Conservation (phyloP, 2,797 vertebrate genomes). For the Peromyscus nudipes region DNA sequence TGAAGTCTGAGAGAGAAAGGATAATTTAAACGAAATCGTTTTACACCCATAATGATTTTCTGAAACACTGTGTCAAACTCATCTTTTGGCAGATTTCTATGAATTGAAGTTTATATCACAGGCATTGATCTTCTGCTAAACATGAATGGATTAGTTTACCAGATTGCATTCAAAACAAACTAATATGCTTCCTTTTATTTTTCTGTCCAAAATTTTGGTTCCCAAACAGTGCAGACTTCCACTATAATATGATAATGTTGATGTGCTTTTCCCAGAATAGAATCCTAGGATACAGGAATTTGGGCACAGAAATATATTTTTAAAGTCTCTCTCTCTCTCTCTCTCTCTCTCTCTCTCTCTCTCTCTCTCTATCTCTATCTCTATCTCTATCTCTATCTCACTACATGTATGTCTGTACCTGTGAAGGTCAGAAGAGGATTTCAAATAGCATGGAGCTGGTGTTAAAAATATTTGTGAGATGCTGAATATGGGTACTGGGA, state of each 20-base stretch:
- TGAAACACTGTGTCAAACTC: not conserved
- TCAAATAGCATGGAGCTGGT: not conserved
- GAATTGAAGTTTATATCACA: not conserved
- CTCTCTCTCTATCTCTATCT: not conserved
- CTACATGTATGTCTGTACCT: no score
- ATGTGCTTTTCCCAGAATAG: not conserved
- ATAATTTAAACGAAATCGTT: not conserved
- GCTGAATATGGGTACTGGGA: no score
- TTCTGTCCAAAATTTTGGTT: not conserved
- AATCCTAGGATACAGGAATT: not conserved
- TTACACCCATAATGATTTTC: not conserved
- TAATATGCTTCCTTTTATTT: not conserved
- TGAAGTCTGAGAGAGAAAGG: not conserved
- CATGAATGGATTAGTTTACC: not conserved
- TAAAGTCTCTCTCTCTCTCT: not conserved
- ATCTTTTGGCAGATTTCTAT: constrained; percentile 28
- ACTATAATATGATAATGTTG: not conserved
- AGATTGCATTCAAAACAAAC: not conserved
- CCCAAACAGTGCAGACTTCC: not conserved
- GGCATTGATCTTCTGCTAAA: not conserved
- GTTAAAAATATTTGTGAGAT: not conserved
- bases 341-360: no score
- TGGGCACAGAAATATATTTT: not conserved
- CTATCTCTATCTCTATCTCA: not conserved
- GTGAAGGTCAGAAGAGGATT: not conserved